Base-by-base conservation (phyloP, 2,797 vertebrate species). In the Leptodactylus fallax region DNA sequence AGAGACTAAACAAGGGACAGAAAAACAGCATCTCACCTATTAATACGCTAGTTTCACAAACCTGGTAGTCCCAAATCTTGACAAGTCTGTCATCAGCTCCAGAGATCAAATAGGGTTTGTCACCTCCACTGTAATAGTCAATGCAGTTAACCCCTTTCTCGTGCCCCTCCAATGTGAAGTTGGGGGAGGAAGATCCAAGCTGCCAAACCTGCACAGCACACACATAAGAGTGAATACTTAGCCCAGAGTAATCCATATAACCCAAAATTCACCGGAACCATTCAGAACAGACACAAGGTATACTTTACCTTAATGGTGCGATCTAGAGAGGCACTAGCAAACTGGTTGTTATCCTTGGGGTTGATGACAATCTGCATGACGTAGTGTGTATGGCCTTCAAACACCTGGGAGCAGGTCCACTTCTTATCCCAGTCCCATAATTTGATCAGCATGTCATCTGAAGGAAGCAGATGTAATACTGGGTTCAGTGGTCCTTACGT, bases 401-500 rank as follows among this genome's bases (percentile, higher is more conserved):
- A 99, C 89, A 99, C 98, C 91, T 99, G 98, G 91, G 97, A 98
- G 92, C 98, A 99, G 0, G 97, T 95, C 98, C 98, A 99, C 89
- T 99, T 99, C 92, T 99, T 99, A 90, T 99, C 98, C 98, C 98
- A 99, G 94, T 99, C 98, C 98, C 98, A 99, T 7, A 99, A 95
- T 89, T 99, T 99, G 93, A 99, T 99, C 90, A 99, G 95, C 98
- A 99, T 99, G 93, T 99, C 98, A 95, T 99, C 98, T 99, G 90
- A 10, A 90, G 8, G 90, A 80, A 91, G 27, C 13, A 71, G 71
- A 83, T n/a, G 45, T 16, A 67, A 79, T 13, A 67, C 5, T n/a
- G 45, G 14, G 8, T 1, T 13, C 12, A 58, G 55, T 23, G 12
- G n/a, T 17, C 10, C n/a, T 14, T 79, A 0, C 10, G 36, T 58